phyloP scores from a whole-genome alignment of 2,797 vertebrate species.

The Sarcophilus harrisii region DNA sequence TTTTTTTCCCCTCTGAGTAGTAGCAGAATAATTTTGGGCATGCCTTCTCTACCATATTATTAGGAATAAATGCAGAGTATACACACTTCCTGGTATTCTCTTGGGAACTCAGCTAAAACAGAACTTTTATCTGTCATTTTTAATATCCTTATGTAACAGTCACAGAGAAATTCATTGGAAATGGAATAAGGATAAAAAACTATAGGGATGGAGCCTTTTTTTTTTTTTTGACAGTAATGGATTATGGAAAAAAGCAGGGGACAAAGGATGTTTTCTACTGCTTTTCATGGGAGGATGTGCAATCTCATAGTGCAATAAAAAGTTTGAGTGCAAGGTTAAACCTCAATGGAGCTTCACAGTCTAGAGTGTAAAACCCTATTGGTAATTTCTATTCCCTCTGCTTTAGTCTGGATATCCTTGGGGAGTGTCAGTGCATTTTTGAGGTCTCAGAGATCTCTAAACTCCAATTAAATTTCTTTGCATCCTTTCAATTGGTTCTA shows the following conservation, averaged over 20 bases:
- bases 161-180: background rate
- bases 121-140: background rate
- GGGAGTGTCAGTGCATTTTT: slow-evolving; percentile 3
- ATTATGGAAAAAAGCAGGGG: background rate
- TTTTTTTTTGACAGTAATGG: background rate
- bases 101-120: background rate
- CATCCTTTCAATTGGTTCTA: background rate
- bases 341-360: background rate
- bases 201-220: background rate
- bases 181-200: background rate
- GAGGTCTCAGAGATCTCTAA: slow-evolving; percentile 33
- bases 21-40: background rate
- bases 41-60: background rate
- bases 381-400: background rate
- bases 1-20: background rate
- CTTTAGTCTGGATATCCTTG: slow-evolving; percentile 1
- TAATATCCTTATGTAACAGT: background rate
- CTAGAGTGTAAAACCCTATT: background rate
- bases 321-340: background rate
- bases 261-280: background rate
- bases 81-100: background rate
- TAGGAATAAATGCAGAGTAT: background rate
- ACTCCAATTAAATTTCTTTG: background rate
- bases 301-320: background rate
- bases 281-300: background rate